phyloP scores from a whole-genome alignment of 1,140 invertebrate species.

The Lepidurus arcticus region DNA sequence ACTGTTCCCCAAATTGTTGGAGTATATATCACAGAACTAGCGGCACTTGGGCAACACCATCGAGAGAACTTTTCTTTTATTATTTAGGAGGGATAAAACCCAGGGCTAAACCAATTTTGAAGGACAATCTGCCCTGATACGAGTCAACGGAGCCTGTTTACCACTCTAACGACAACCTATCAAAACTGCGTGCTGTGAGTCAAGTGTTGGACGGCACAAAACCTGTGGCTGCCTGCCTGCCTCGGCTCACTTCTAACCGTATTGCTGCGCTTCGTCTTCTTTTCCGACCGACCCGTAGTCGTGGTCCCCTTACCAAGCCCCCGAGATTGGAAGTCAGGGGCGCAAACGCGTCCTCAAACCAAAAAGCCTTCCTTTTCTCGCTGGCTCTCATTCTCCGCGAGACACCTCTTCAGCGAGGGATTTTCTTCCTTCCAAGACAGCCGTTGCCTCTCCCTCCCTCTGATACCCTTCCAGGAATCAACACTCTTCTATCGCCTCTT shows the following conservation, averaged over 20 bases:
- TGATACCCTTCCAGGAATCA: background rate
- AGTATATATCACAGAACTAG: too few relatives aligned
- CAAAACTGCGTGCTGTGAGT: background rate
- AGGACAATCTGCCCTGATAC: too few relatives aligned
- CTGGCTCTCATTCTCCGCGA: background rate
- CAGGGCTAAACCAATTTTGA: too few relatives aligned
- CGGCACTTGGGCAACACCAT: too few relatives aligned
- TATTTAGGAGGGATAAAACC: too few relatives aligned
- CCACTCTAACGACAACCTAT: background rate
- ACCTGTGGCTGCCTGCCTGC: slow-evolving; percentile 12
- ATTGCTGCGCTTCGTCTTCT: slow-evolving; percentile 1
- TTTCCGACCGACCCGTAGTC: background rate
- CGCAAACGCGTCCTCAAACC: background rate
- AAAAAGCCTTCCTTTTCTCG: background rate
- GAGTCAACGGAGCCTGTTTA: background rate
- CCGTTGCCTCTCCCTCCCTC: background rate
- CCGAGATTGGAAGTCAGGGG: background rate
- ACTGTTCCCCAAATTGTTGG: too few relatives aligned
- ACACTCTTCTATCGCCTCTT: background rate
- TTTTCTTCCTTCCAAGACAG: too few relatives aligned
- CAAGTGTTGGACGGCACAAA: slow-evolving; percentile 8
- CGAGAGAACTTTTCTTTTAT: too few relatives aligned
- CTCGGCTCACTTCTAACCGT: slow-evolving; percentile 8
- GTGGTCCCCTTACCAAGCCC: background rate
- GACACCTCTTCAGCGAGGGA: background rate